A percentile compares a stretch with the other conserved stretches of the same genome.
Conservation (phyloP, 2,113 vertebrate genomes). For the Tricholaema leucomelas region DNA sequence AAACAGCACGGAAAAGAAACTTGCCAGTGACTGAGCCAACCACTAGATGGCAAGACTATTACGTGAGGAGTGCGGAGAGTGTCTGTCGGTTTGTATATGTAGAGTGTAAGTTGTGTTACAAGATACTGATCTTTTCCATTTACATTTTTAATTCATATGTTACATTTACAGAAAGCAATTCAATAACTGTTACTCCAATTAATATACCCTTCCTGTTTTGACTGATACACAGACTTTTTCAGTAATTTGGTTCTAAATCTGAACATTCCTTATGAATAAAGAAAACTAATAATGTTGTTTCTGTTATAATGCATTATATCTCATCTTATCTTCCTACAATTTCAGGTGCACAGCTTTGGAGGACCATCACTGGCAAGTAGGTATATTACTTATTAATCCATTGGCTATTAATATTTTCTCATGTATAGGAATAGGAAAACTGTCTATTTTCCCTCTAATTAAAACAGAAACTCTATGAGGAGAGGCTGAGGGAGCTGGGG, state of each 20-base stretch:
- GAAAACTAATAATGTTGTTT: neutral
- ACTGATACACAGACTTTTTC: neutral
- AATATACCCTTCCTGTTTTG: neutral
- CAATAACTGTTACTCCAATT: neutral
- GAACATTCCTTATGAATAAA: neutral
- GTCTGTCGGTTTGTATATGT: neutral
- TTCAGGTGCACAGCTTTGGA: conserved; percentile 83
- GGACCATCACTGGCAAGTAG: conserved; percentile 86
- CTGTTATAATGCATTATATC: neutral
- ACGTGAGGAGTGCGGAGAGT: neutral
- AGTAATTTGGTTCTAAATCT: neutral
- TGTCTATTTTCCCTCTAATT: neutral
- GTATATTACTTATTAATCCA: conserved; percentile 42
- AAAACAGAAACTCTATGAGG: too few species aligned
- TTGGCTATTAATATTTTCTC: neutral
- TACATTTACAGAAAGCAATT: neutral
- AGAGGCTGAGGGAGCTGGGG: too few species aligned
- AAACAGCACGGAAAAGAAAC: neutral
- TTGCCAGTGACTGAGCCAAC: neutral
- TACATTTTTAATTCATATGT: neutral
- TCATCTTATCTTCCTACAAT: conserved; percentile 6
- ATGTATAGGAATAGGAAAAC: neutral
- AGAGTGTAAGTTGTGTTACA: neutral
- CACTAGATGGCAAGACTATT: conserved; percentile 63
- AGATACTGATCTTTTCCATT: neutral